Conservation (phyloP, 2,113 vertebrate species). For the Proterorhinus semilunaris region DNA sequence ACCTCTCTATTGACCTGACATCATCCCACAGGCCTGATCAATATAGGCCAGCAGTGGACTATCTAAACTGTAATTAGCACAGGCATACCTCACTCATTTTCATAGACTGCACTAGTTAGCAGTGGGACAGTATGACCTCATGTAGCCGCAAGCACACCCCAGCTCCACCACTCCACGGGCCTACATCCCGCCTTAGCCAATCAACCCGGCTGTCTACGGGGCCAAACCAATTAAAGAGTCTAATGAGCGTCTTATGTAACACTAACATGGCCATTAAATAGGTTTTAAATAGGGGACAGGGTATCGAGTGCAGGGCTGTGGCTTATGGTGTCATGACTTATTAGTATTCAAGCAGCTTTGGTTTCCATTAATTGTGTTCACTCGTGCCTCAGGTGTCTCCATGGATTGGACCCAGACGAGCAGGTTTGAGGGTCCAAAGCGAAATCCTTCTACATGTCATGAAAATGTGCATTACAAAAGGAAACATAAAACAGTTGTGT, state of each 20-base stretch:
- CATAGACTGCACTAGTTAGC: constrained; percentile 16
- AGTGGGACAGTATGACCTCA: constrained; percentile 57
- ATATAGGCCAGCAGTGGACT: constrained; percentile 35
- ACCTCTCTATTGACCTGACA: constrained; percentile 49
- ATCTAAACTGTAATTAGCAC: constrained; percentile 44
- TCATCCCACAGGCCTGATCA: constrained; percentile 56
- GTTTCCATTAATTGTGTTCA: constrained; percentile 67
- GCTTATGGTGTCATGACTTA: constrained; percentile 73
- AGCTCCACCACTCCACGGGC: constrained; percentile 44
- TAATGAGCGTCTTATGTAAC: constrained; percentile 75
- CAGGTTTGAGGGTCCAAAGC: too few species aligned
- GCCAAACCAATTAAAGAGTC: constrained; percentile 69
- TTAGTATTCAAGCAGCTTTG: constrained; percentile 74
- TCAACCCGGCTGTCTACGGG: constrained; percentile 53
- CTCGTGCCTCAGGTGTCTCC: constrained; percentile 46
- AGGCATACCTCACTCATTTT: constrained; percentile 17
- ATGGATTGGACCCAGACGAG: constrained; percentile 18
- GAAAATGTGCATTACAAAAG: too few species aligned
- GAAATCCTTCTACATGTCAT: too few species aligned
- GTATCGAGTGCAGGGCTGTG: constrained; percentile 71
- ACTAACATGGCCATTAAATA: constrained; percentile 71
- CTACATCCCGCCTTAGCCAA: constrained; percentile 47
- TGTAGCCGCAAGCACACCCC: constrained; percentile 34
- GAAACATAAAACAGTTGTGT: too few species aligned
- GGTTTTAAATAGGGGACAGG: constrained; percentile 65